A percentile compares a stretch with the other conserved stretches of the same genome.
These are phyloP conservation scores for Ageneiosus marmoratus DNA, from an alignment of 2,113 vertebrate species.

Conservation along the genomic window DNA sequence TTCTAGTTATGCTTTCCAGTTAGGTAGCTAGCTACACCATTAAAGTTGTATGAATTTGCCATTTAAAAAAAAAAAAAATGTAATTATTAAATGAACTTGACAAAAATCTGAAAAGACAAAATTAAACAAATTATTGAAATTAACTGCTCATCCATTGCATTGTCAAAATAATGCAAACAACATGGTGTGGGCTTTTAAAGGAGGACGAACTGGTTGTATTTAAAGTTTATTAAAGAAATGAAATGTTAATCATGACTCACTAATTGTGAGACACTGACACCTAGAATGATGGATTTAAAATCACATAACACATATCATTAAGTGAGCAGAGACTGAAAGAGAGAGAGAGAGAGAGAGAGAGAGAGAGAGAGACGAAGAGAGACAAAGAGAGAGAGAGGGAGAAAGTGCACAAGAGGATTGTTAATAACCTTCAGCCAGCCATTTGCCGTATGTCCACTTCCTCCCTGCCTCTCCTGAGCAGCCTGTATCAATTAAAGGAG, in stretches of 20 bases:
- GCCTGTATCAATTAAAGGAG: conserved; percentile 42
- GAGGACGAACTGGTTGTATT: not conserved
- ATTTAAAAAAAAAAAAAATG: not conserved
- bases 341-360: conserved; percentile 19
- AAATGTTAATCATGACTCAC: conserved; percentile 9
- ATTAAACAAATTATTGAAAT: not conserved
- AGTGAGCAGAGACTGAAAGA: conserved; percentile 42
- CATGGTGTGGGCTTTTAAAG: not conserved
- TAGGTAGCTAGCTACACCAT: not conserved
- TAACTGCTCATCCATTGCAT: not conserved
- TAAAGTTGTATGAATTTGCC: not conserved
- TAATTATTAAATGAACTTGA: not conserved
- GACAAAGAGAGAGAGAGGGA: too few species aligned
- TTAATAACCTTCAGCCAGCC: conserved; percentile 55
- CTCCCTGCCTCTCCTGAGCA: conserved; percentile 14
- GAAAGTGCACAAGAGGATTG: conserved; percentile 45
- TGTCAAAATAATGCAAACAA: not conserved
- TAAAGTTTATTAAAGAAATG: conserved; percentile 6
- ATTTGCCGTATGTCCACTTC: conserved; percentile 44
- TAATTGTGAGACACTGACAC: not conserved
- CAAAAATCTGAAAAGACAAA: not conserved
- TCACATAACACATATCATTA: conserved; percentile 6
- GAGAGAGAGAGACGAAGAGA: too few species aligned
- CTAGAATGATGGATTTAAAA: conserved; percentile 49
- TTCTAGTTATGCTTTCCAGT: not conserved